phyloP scores from a whole-genome alignment of 2,113 vertebrate species.

The Grammomys dolichurus region DNA sequence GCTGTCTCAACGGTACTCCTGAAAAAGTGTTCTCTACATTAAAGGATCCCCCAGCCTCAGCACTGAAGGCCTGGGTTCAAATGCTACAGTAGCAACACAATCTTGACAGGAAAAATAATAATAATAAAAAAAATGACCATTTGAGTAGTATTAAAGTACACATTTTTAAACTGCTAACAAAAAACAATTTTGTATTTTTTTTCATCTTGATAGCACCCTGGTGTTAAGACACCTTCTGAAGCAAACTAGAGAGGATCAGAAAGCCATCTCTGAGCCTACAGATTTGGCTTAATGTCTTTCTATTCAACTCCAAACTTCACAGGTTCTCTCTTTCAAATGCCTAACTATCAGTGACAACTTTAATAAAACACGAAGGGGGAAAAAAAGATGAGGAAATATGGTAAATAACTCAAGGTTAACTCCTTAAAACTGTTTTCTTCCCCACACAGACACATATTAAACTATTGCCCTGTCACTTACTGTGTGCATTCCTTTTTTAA shows the following conservation, averaged over 20 bases:
- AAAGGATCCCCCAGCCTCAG: constrained; percentile 14
- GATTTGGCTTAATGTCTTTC: constrained; percentile 41
- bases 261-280: background rate
- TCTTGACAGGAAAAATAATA: constrained; percentile 32
- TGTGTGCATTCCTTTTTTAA: background rate
- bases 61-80: constrained; percentile 20
- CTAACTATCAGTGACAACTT: constrained; percentile 56
- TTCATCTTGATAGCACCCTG: background rate
- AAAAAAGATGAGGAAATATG: constrained; percentile 7
- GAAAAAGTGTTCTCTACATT: constrained; percentile 30
- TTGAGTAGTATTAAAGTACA: constrained; percentile 53
- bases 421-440: background rate
- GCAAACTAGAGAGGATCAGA: background rate
- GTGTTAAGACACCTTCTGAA: constrained; percentile 46
- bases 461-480: background rate
- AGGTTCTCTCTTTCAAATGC: constrained; percentile 20
- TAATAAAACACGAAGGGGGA: background rate
- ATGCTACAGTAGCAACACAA: background rate
- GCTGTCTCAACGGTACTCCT: background rate
- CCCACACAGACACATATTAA: background rate
- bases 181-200: constrained; percentile 47
- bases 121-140: background rate
- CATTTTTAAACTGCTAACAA: constrained; percentile 41
- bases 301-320: background rate
- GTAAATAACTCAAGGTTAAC: constrained; percentile 19